These are phyloP conservation scores for Dallia pectoralis DNA, from an alignment of 2,797 vertebrate genomes.

Conservation along the genomic window DNA sequence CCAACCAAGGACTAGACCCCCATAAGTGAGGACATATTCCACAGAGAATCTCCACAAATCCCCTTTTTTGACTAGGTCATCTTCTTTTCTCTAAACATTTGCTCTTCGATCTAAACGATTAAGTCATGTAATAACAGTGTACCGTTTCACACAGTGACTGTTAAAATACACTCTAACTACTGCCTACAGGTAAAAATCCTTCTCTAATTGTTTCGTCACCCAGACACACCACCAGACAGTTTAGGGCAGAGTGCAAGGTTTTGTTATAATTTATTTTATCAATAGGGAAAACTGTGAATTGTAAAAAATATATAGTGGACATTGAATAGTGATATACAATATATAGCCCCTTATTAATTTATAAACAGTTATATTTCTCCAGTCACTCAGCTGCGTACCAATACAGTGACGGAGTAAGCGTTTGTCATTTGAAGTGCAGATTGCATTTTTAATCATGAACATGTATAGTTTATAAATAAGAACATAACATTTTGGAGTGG, in stretches of 20 bases:
- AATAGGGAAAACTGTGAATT: neutral
- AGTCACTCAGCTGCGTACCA: neutral
- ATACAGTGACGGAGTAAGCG: neutral
- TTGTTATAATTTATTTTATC: neutral
- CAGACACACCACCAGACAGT: slow-evolving; percentile 24
- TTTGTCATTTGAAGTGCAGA: neutral
- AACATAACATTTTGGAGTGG: neutral
- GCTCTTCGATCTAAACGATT: slow-evolving; percentile 42
- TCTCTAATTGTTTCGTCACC: slow-evolving; percentile 27
- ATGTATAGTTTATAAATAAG: neutral
- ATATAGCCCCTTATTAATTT: neutral
- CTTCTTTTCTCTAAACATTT: slow-evolving; percentile 37
- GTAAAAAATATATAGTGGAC: neutral
- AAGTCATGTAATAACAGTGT: slow-evolving; percentile 32
- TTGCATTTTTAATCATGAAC: neutral
- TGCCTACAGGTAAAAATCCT: slow-evolving; percentile 5
- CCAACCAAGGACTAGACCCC: neutral
- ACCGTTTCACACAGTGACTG: slow-evolving; percentile 22
- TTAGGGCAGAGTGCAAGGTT: neutral
- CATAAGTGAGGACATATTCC: neutral
- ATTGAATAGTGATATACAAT: neutral
- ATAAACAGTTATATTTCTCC: neutral
- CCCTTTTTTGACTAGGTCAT: slow-evolving; percentile 46
- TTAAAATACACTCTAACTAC: slow-evolving; percentile 15
- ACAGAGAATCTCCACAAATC: slow-evolving; percentile 18